A percentile compares a stretch with the other conserved stretches of the same genome.
These are phyloP conservation scores for Tragelaphus imberbis DNA, from an alignment of 2,113 vertebrate species.

Conservation along the genomic window DNA sequence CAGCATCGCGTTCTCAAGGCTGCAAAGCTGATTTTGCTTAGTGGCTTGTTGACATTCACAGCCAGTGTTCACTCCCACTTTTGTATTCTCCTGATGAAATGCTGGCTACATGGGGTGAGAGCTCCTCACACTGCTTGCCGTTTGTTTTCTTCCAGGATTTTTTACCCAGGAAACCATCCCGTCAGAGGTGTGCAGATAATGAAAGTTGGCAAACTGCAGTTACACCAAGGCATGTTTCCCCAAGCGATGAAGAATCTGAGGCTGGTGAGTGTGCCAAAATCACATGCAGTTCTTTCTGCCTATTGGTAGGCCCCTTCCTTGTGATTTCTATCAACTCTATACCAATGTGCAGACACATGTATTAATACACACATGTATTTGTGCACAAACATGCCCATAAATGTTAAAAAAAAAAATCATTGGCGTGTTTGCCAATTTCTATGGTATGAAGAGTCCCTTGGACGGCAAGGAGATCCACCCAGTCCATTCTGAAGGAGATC, in stretches of 20 bases:
- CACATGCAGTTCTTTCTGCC: background rate
- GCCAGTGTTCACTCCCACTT: slow-evolving; percentile 53
- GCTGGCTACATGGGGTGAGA: slow-evolving; percentile 58
- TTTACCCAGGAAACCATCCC: slow-evolving; percentile 90
- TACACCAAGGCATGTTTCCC: slow-evolving; percentile 82
- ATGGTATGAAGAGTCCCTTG: background rate
- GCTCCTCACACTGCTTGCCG: slow-evolving; percentile 23
- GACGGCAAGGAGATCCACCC: too few relatives aligned
- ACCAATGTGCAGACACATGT: background rate
- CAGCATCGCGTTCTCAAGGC: slow-evolving; percentile 53
- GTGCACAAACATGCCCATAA: background rate
- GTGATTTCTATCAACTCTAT: background rate
- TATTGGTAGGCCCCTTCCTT: background rate
- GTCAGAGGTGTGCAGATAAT: slow-evolving; percentile 90
- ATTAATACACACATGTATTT: background rate
- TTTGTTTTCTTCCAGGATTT: slow-evolving; percentile 80
- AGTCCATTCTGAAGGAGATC: too few relatives aligned
- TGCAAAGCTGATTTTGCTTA: slow-evolving; percentile 64
- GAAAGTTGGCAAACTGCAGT: slow-evolving; percentile 92
- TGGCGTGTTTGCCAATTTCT: background rate
- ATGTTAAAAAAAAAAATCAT: background rate
- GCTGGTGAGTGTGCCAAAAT: slow-evolving; percentile 81
- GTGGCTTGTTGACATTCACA: slow-evolving; percentile 71
- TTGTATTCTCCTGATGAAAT: slow-evolving; percentile 37
- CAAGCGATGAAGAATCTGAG: slow-evolving; percentile 88